A percentile compares a stretch with the other conserved stretches of the same genome.
phyloP scores from a whole-genome alignment of 2,797 vertebrate species.

The Sebastes flavidus region DNA sequence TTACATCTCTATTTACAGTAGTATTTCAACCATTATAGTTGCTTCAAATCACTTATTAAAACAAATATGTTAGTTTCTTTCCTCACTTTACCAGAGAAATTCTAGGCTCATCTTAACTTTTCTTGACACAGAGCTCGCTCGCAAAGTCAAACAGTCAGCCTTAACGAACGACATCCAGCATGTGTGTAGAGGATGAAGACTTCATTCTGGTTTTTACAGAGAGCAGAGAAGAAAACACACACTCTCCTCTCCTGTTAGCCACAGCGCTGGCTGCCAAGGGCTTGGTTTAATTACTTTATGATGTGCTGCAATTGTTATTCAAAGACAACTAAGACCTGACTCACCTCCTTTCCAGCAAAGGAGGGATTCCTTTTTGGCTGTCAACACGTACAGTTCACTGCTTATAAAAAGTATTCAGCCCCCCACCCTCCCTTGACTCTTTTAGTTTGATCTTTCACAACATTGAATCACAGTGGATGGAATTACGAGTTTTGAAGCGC shows the following conservation, averaged over 20 bases:
- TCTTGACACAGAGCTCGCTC: background rate
- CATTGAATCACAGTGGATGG: slow-evolving; percentile 17
- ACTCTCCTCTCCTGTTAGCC: background rate
- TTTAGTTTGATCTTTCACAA: background rate
- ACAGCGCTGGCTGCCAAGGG: background rate
- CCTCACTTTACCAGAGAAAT: background rate
- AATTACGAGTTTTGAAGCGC: background rate
- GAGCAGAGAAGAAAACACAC: background rate
- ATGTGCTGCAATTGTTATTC: background rate
- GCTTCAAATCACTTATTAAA: slow-evolving; percentile 48
- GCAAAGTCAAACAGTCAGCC: slow-evolving; percentile 13
- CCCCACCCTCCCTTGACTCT: background rate
- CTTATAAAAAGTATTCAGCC: background rate
- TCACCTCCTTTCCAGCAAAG: background rate
- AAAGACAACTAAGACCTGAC: background rate
- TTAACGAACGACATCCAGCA: background rate
- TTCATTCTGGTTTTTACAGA: slow-evolving; percentile 3
- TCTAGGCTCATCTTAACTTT: slow-evolving; percentile 5
- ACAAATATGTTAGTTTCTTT: slow-evolving; percentile 26
- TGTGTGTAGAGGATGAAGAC: background rate
- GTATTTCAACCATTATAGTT: slow-evolving; percentile 47
- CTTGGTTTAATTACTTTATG: slow-evolving; percentile 3
- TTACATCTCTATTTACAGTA: slow-evolving; percentile 80
- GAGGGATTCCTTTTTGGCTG: background rate
- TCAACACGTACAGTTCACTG: background rate